These are phyloP conservation scores for Rhea americana DNA, from an alignment of 2,113 vertebrate species.

Conservation along the genomic window DNA sequence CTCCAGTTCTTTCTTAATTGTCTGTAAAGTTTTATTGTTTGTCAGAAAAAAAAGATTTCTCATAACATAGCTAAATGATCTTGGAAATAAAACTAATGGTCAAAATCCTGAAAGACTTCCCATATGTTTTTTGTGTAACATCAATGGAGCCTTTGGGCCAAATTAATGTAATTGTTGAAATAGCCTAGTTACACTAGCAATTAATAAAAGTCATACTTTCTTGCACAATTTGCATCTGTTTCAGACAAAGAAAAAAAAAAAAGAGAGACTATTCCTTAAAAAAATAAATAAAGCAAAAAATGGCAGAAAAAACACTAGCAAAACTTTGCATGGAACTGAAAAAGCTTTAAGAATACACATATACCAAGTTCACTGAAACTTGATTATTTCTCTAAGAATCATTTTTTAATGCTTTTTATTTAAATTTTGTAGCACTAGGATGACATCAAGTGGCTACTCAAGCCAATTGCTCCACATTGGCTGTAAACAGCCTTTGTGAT, in stretches of 20 bases:
- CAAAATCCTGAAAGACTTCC: not conserved
- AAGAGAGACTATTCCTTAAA: not conserved
- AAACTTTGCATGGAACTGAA: not conserved
- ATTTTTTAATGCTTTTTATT: not conserved
- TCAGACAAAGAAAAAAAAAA: not conserved
- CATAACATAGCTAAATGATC: not conserved
- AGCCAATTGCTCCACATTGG: constrained; percentile 24
- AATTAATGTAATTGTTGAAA: not conserved
- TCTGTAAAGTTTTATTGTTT: not conserved
- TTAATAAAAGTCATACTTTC: not conserved
- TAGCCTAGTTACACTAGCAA: not conserved
- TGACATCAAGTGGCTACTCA: constrained; percentile 62
- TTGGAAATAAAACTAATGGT: not conserved
- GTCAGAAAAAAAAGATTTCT: not conserved
- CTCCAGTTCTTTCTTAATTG: not conserved
- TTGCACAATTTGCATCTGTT: not conserved
- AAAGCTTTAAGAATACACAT: not conserved
- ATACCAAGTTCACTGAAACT: not conserved
- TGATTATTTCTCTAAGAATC: not conserved
- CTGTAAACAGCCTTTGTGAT: not conserved
- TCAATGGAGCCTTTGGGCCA: not conserved
- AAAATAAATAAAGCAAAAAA: not conserved
- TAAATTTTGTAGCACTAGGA: constrained; percentile 34
- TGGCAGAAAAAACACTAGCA: not conserved
- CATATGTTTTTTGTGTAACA: not conserved